phyloP scores from a whole-genome alignment of 2,113 vertebrate species.

The Paralichthys olivaceus region DNA sequence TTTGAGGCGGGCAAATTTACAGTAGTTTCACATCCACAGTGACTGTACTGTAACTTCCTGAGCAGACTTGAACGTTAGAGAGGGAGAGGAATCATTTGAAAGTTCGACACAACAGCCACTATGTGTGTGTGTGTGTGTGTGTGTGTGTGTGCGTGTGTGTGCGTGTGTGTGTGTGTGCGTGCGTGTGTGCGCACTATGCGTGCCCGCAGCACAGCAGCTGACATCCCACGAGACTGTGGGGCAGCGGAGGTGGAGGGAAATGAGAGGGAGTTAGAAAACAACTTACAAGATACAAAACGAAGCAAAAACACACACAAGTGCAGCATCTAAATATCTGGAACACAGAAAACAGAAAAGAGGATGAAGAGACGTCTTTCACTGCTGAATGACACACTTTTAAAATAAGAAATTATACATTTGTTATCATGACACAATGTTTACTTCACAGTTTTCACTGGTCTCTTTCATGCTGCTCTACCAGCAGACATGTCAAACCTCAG shows the following conservation, averaged over 20 bases:
- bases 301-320: background rate
- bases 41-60: slow-evolving; percentile 43
- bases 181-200: background rate
- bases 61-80: background rate
- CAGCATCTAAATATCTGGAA: background rate
- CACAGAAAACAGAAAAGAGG: background rate
- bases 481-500: background rate
- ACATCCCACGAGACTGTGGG: slow-evolving; percentile 66
- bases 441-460: background rate
- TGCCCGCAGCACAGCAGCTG: slow-evolving; percentile 59
- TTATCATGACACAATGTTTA: too few relatives aligned
- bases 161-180: slow-evolving; percentile 15
- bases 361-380: too few relatives aligned
- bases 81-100: background rate
- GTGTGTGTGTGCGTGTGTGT: slow-evolving; percentile 9
- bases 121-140: too few relatives aligned
- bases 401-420: too few relatives aligned
- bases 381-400: too few relatives aligned
- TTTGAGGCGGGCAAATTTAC: background rate
- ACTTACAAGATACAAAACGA: background rate
- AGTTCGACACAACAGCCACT: slow-evolving; percentile 18
- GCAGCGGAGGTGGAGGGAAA: background rate
- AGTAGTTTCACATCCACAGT: slow-evolving; percentile 57
- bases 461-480: background rate
- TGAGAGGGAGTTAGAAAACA: slow-evolving; percentile 10